Evolutionary conservation across 2,113 vertebrate genomes (phyloP), one percentile per base, ranked within the genome.

Genomic region (Falcunculus frontatus): DNA sequence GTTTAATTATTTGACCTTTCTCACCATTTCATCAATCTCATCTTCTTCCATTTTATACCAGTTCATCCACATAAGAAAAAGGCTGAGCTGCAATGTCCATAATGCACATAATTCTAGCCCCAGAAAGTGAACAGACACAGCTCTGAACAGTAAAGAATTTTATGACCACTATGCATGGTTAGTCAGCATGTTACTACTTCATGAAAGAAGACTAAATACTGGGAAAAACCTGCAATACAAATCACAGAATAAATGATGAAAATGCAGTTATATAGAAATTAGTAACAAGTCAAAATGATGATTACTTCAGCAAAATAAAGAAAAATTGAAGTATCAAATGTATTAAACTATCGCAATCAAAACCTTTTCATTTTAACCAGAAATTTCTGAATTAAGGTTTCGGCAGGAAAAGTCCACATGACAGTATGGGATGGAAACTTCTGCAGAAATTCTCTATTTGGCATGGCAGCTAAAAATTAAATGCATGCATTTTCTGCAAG

Each of bases 171-270:
- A 4, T 39, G 12, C 4, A 10, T 42, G 32, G 46, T 70, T 81
- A 67, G 26, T 70, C 55, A 78, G 7, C 7, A 30, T 10, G 3
- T 6, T 49, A 26, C 21, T 53, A 11, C 16, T 84, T 46, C 6
- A 30, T 14, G 56, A 64, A 75, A 46, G 13, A 78, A 37, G 23
- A n/a, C 17, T 44, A 56, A 67, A 41, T 44, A 22, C 39, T 32
- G 32, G 29, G 8, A 49, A 89, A 70, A 16, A 1, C 1, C 8
- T 44, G 8, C 21, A 39, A 52, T 25, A 73, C 3, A 79, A 85
- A 60, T 72, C 27, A 72, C 8, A 35, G n/a, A 78, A 7, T 16
- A 49, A 68, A 69, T 0, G 0, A 53, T 9, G 6, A 33, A 78
- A 90, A 56, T 18, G n/a, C 6, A 13, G 11, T 2, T 56, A n/a